Base-by-base conservation (phyloP, 2,797 vertebrate species). In the Gila robusta region DNA sequence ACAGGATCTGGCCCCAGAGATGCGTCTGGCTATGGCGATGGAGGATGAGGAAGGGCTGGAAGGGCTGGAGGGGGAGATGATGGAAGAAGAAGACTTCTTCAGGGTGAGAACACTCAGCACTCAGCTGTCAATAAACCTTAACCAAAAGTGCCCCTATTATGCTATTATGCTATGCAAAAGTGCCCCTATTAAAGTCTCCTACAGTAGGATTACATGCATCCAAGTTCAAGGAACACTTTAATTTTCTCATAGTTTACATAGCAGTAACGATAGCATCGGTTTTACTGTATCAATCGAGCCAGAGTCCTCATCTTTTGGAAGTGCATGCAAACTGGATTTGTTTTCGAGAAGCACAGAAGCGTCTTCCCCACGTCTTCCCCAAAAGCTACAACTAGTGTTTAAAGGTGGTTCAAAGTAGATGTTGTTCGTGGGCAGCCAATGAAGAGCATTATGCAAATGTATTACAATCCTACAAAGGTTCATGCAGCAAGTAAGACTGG, bases 1-100 rank as follows among this genome's bases (percentile, higher is more conserved):
- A n/a, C 97, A 99, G 92, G 96, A 97, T 89, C 93, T 99, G 90
- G 97, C 97, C 76, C 97, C 97, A 1, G 98, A 99, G 93, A 98
- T 99, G 92, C 95, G 97, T 9, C 93, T 97, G 88, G 97, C 97
- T 41, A 95, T 98, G 90, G 97, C 95, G 66, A 93, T 94, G 81
- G 95, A 95, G 62, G 95, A 94, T 7, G 91, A 91, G 2, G 94
- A 95, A 35, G 93, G 94, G 23, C 89, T 93, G 2, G 94, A 95
- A 37, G 93, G 94, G 23, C 88, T 93, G 66, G 94, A 91, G 54
- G 90, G 84, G 54, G 88, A 93, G n/a, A 81, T 84, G 21, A 86
- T 49, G 1, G 91, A 92, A 12, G 91, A 91, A 1, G 87, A 91
- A 19, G 89, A 91, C 32, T 90, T 91, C 77, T 92, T 89, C 28